Evolutionary conservation across 2,888 invertebrate species (phyloP).

Genomic region (Pseudoips prasinana): DNA sequence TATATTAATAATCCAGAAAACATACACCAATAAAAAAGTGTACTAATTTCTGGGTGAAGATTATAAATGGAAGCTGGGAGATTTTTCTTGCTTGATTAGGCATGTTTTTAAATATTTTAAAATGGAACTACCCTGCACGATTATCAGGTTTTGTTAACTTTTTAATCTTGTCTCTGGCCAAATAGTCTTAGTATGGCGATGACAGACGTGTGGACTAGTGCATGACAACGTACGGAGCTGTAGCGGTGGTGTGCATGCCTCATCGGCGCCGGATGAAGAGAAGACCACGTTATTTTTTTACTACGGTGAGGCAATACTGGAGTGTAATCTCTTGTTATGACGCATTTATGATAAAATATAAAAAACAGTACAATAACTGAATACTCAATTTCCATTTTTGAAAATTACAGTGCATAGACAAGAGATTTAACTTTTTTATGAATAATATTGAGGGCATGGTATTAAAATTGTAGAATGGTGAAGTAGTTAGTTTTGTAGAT

Average conservation of each 20-base stretch:
- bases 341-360: neutral
- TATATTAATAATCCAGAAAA: too few species aligned
- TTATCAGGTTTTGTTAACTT: constrained; percentile 4
- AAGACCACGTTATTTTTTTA: constrained; percentile 32
- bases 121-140: too few species aligned
- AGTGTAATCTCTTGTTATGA: constrained; percentile 30
- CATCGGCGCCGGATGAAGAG: constrained; percentile 38
- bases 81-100: too few species aligned
- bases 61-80: too few species aligned
- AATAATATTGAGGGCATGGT: constrained; percentile 33
- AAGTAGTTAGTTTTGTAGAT: constrained; percentile 16
- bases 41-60: too few species aligned
- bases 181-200: constrained; percentile 37
- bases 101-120: too few species aligned
- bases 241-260: constrained; percentile 67
- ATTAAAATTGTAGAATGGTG: constrained; percentile 17
- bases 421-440: constrained; percentile 19
- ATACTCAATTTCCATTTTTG: too few species aligned
- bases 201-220: constrained; percentile 55
- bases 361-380: too few species aligned
- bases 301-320: constrained; percentile 52
- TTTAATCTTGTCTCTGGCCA: too few species aligned
- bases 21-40: too few species aligned
- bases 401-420: constrained; percentile 9
- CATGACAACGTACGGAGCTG: constrained; percentile 57